Evolutionary conservation across 2,797 vertebrate genomes (phyloP), one percentile per base, ranked within the genome.

Genomic region (Ambastaia sidthimunki): DNA sequence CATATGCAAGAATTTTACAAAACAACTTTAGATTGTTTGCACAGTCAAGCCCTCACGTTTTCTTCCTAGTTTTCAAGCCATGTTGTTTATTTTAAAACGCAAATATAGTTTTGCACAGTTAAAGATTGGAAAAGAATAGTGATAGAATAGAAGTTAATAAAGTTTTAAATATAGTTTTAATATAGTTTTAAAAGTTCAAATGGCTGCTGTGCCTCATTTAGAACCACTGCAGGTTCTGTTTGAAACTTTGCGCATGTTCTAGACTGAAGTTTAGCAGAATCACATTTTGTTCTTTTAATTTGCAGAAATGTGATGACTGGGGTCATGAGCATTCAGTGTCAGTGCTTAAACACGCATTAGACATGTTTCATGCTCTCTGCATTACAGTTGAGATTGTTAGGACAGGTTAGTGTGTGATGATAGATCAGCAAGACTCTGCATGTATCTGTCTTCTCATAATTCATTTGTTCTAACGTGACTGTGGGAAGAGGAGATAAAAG

Each of bases 391-490:
- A 70, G n/a, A 11, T 11, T 55, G 10, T 9, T 7, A 9, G 37
- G 57, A 54, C 28, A 60, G 67, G 52, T 28, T 55, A 23, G 5
- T 23, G 18, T 10, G 16, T 7, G 41, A 11, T 18, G 50, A 44
- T 65, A 50, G 3, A 54, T 11, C 48, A 50, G 67, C 76, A 78
- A 34, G 76, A 78, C 13, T 0, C 44, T 11, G 55, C 76, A 78
- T 62, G 55, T 47, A 52, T 16, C 66, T 71, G 41, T 52, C 52
- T 78, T 31, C 18, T 21, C 75, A 59, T 11, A 52, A 70, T 10
- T 47, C 10, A 60, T 60, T 57, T 31, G 54, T 21, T 16, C 11
- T 21, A 48, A 62, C n/a, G 60, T 3, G 23, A 50, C 54, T 60
- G 54, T 70, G 66, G 41, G 41, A 77, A 48, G 21, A 68, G 15